phyloP scores from a whole-genome alignment of 2,797 vertebrate genomes.

The Hephaestus fuliginosus region DNA sequence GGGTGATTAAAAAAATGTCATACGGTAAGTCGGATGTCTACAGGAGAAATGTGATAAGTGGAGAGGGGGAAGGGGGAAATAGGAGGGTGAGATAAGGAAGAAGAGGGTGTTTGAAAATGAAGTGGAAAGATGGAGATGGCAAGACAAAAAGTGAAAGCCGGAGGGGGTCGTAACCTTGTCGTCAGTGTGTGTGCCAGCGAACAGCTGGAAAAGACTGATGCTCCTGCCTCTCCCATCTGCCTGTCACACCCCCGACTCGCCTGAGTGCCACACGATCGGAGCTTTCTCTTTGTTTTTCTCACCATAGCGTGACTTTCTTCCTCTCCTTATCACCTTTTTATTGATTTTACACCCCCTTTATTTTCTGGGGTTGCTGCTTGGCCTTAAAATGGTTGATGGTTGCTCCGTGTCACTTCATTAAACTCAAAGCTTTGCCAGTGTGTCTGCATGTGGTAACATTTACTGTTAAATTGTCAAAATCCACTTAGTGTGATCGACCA shows the following conservation, averaged over 20 bases:
- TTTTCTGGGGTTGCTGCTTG: background rate
- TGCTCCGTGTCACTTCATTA: background rate
- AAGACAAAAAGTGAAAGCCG: conserved; percentile 26
- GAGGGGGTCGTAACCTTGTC: conserved; percentile 56
- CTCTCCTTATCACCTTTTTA: background rate
- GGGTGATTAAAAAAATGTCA: conserved; percentile 17
- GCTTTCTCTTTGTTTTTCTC: conserved; percentile 9
- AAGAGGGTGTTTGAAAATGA: background rate
- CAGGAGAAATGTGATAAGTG: conserved; percentile 7
- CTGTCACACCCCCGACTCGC: conserved; percentile 26
- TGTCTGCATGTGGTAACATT: background rate
- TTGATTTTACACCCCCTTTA: background rate
- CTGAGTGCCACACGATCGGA: conserved; percentile 22
- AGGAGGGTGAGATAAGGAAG: background rate
- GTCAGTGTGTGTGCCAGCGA: conserved; percentile 55
- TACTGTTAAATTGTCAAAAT: conserved; percentile 3
- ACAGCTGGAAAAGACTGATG: conserved; percentile 66
- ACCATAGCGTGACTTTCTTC: background rate
- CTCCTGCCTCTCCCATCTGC: conserved; percentile 61
- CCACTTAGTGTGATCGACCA: background rate
- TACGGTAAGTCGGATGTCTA: background rate
- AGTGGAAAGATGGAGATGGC: conserved; percentile 13
- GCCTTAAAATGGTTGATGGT: no score
- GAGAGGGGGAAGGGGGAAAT: background rate
- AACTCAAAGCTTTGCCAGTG: background rate